Conservation (phyloP, 2,113 vertebrate species). For the Thinocorus orbignyianus region DNA sequence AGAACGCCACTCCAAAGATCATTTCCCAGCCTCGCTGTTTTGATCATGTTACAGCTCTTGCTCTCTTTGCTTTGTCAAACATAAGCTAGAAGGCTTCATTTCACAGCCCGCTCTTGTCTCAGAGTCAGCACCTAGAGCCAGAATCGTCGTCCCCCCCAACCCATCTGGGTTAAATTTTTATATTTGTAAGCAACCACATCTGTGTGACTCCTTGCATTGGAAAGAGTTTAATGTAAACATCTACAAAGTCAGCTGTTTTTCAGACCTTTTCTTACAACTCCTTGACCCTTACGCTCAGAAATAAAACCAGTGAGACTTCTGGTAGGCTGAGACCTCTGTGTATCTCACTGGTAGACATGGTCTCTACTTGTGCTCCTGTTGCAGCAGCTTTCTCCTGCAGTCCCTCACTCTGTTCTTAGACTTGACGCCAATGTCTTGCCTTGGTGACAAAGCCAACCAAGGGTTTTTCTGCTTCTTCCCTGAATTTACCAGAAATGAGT, state of each 20-base stretch:
- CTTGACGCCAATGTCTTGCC: not conserved
- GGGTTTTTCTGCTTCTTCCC: not conserved
- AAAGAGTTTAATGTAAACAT: not conserved
- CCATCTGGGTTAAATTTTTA: not conserved
- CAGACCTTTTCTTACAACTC: not conserved
- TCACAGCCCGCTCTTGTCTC: not conserved
- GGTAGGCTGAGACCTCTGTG: not conserved
- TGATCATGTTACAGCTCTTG: not conserved
- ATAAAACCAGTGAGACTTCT: not conserved
- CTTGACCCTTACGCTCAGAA: not conserved
- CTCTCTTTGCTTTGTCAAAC: not conserved
- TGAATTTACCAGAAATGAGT: not conserved
- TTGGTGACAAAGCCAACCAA: not conserved
- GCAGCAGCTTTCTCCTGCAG: not conserved
- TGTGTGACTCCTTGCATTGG: fast-evolving
- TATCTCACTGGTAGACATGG: not conserved
- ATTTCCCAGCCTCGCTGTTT: not conserved
- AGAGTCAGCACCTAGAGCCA: fast-evolving
- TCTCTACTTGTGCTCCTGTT: not conserved
- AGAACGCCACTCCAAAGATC: not conserved
- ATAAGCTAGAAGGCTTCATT: not conserved
- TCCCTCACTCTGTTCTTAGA: not conserved
- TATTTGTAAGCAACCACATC: not conserved
- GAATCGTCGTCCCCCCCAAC: not conserved
- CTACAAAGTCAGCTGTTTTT: not conserved